phyloP scores from a whole-genome alignment of 2,113 vertebrate genomes.

The Formicarius rufipectus region DNA sequence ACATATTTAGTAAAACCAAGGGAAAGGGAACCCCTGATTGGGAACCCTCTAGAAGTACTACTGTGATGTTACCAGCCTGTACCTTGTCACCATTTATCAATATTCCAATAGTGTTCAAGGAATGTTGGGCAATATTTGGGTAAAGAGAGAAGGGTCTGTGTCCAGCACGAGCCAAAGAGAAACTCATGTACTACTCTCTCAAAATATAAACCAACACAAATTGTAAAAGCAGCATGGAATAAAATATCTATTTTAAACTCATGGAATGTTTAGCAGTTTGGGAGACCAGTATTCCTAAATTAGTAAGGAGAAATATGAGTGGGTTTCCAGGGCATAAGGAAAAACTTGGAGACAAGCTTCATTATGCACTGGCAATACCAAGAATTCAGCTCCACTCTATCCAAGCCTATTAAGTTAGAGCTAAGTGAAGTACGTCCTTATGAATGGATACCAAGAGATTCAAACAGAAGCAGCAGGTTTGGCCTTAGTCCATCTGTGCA shows the following conservation, averaged over 20 bases:
- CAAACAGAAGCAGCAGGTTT: neutral
- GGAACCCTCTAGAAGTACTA: neutral
- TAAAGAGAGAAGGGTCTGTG: neutral
- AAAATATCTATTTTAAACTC: neutral
- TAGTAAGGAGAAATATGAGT: neutral
- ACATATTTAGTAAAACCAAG: neutral
- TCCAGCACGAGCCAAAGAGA: neutral
- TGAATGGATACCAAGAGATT: neutral
- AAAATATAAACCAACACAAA: neutral
- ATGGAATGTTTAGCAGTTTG: neutral
- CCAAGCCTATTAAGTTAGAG: neutral
- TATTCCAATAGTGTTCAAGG: neutral
- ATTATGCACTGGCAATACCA: neutral
- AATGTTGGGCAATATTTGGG: neutral
- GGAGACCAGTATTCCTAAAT: neutral
- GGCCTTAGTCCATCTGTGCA: neutral
- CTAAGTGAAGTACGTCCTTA: neutral
- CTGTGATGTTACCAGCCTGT: neutral
- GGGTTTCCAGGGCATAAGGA: neutral
- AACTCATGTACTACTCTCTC: neutral
- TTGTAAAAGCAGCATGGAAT: neutral
- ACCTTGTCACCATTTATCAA: neutral
- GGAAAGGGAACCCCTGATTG: neutral
- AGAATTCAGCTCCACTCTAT: neutral
- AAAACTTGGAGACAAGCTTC: neutral